phyloP scores from a whole-genome alignment of 2,888 invertebrate species.

The Synergus laeviventris region DNA sequence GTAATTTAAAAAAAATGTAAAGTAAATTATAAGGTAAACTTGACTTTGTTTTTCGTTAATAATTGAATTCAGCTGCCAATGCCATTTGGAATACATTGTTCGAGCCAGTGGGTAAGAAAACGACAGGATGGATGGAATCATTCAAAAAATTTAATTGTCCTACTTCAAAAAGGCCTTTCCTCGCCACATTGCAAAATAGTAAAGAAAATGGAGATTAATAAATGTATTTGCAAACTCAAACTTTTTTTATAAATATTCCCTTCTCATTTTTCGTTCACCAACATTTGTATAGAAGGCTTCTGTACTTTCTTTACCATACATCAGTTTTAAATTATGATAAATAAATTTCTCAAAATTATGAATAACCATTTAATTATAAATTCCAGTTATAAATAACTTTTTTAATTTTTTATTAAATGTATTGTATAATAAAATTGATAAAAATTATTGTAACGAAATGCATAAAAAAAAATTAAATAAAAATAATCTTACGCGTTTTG shows the following conservation, averaged over 20 bases:
- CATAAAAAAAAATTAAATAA: too few species aligned
- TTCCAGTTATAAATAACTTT: too few species aligned
- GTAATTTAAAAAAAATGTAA: constrained; percentile 44
- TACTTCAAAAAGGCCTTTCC: constrained; percentile 75
- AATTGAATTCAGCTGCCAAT: constrained; percentile 76
- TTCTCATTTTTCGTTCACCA: too few species aligned
- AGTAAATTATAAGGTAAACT: background rate
- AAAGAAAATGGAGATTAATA: background rate
- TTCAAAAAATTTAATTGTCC: constrained; percentile 77
- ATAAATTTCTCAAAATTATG: too few species aligned
- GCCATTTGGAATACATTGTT: constrained; percentile 81
- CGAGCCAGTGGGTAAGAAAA: constrained; percentile 78
- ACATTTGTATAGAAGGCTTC: too few species aligned
- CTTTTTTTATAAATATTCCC: background rate
- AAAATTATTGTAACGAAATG: too few species aligned
- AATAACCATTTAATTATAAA: too few species aligned
- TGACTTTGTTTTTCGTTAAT: background rate
- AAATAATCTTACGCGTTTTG: too few species aligned
- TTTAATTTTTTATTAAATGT: too few species aligned
- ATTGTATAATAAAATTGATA: too few species aligned
- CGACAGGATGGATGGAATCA: constrained; percentile 67
- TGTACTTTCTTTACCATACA: too few species aligned
- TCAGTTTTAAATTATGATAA: too few species aligned
- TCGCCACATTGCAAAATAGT: constrained; percentile 64
- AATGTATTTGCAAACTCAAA: background rate